Evolutionary conservation across 64 coral and sea anemone species (phyloP).

Genomic region (Stichodactyla helianthus): DNA sequence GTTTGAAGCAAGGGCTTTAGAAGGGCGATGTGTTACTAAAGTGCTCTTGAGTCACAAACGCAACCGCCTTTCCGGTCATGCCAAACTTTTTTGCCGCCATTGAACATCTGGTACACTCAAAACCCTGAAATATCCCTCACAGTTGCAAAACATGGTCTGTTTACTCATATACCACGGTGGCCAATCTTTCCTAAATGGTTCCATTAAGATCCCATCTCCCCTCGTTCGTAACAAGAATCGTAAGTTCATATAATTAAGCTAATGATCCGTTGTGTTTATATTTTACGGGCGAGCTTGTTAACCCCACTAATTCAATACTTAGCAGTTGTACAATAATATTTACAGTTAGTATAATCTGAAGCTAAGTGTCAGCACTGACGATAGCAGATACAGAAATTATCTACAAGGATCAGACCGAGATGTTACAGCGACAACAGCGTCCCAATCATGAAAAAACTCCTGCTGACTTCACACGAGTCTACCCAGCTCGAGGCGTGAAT

Average conservation of each 20-base stretch:
- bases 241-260: constrained; percentile 18
- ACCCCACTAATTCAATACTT: constrained; percentile 32
- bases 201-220: constrained; percentile 17
- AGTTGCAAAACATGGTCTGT: not conserved
- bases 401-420: not conserved
- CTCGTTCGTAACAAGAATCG: not conserved
- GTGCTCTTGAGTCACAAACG: constrained; percentile 9
- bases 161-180: not conserved
- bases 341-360: constrained; percentile 1
- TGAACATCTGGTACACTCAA: not conserved
- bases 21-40: not conserved
- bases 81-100: not conserved
- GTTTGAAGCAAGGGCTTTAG: not conserved
- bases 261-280: constrained; percentile 24
- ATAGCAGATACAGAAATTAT: constrained; percentile 10
- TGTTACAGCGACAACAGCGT: not conserved
- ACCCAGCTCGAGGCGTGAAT: not conserved
- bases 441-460: not conserved
- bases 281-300: constrained; percentile 20
- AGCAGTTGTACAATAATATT: constrained; percentile 19
- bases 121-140: not conserved
- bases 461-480: constrained; percentile 13
- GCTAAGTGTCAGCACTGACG: constrained; percentile 22
- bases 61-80: constrained; percentile 12
- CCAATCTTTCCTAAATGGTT: constrained; percentile 1